These are phyloP conservation scores for Solen grandis DNA, from an alignment of 1,140 invertebrate genomes.

Conservation along the genomic window DNA sequence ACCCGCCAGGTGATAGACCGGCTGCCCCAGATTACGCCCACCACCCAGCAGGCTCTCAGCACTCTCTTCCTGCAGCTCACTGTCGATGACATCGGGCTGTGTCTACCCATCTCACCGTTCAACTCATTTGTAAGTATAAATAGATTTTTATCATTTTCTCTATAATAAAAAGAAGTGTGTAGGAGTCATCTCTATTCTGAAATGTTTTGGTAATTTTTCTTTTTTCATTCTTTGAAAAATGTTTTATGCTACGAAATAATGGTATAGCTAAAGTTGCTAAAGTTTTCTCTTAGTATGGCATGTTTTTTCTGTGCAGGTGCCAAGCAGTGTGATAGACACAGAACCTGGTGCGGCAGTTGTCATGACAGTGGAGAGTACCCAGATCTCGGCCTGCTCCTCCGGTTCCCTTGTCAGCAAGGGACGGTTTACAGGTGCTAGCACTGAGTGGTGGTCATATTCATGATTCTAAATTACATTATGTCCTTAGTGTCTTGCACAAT, in stretches of 20 bases:
- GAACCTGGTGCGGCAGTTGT: conserved; percentile 93
- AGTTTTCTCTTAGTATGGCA: too few relatives aligned
- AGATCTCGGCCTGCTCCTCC: conserved; percentile 93
- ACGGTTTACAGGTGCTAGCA: conserved; percentile 81
- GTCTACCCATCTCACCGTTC: conserved; percentile 91
- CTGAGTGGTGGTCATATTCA: too few relatives aligned
- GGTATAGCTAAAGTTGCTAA: too few relatives aligned
- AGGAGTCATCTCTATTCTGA: too few relatives aligned
- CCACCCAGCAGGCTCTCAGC: conserved; percentile 83
- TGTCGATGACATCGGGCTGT: conserved; percentile 98
- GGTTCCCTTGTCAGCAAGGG: conserved; percentile 91
- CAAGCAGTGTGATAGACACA: conserved; percentile 64
- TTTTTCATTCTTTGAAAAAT: too few relatives aligned
- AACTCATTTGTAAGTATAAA: conserved; percentile 56
- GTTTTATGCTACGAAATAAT: too few relatives aligned
- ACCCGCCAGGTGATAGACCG: conserved; percentile 82
- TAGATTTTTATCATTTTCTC: background rate
- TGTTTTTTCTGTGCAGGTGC: conserved; percentile 26
- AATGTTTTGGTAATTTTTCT: too few relatives aligned
- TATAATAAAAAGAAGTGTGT: too few relatives aligned
- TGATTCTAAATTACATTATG: too few relatives aligned
- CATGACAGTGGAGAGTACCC: conserved; percentile 95
- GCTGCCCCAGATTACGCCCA: conserved; percentile 69
- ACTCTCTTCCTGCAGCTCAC: conserved; percentile 96
- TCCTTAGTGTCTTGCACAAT: too few relatives aligned